Conservation (phyloP, 1,140 invertebrate species). For the Drosophila virilis region DNA sequence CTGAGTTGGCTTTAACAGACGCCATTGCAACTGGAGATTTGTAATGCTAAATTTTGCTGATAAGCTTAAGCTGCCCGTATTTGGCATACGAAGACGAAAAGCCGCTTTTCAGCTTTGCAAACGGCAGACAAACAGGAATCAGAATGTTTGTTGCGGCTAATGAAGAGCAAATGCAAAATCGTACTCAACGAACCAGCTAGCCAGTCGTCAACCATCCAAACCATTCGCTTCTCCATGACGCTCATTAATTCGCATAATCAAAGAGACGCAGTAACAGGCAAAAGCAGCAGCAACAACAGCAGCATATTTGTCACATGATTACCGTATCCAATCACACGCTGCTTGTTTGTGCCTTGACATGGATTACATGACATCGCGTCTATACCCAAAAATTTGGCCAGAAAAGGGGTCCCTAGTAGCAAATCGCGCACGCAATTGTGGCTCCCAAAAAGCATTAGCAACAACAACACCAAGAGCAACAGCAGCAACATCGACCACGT, state of each 20-base stretch:
- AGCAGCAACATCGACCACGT: not conserved
- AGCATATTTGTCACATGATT: constrained; percentile 74
- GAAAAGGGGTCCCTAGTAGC: constrained; percentile 32
- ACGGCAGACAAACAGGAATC: constrained; percentile 57
- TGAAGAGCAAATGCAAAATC: constrained; percentile 75
- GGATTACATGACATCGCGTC: constrained; percentile 59
- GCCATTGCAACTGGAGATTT: constrained; percentile 3
- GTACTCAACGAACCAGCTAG: not conserved
- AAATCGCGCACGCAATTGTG: constrained; percentile 56
- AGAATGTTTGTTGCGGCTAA: constrained; percentile 55
- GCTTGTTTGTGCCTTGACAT: constrained; percentile 27
- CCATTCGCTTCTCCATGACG: constrained; percentile 12
- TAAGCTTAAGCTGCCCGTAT: constrained; percentile 43
- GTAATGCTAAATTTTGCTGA: constrained; percentile 6
- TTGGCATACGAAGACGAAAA: constrained; percentile 54
- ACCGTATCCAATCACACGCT: constrained; percentile 70
- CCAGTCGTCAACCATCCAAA: not conserved
- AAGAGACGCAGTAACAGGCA: constrained; percentile 51
- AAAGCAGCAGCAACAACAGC: constrained; percentile 12
- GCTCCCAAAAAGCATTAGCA: not conserved
- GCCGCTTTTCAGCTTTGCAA: constrained; percentile 53
- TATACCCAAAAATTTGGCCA: constrained; percentile 23
- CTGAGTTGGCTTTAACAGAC: not conserved
- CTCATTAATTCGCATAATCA: constrained; percentile 80
- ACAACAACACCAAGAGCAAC: not conserved